Conservation (phyloP, 2,113 vertebrate genomes). For the Chroicocephalus ridibundus region DNA sequence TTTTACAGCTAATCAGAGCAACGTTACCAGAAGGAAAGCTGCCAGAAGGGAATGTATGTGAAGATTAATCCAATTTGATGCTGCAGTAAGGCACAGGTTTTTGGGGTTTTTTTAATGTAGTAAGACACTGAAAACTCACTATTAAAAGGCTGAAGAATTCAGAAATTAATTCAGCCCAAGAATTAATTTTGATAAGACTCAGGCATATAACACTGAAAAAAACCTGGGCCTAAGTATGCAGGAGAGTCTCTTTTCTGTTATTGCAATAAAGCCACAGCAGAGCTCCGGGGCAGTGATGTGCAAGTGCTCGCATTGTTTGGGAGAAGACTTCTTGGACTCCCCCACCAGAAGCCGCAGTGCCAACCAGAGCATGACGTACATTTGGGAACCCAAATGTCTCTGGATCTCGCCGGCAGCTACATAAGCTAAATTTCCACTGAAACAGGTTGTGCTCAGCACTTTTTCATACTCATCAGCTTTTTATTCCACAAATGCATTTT, state of each 20-base stretch:
- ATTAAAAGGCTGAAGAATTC: neutral
- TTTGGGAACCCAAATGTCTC: neutral
- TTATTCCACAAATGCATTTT: neutral
- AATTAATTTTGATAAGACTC: neutral
- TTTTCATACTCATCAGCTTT: neutral
- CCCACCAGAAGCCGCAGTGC: neutral
- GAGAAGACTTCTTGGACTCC: neutral
- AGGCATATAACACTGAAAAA: neutral
- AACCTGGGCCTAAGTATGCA: neutral
- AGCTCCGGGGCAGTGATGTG: fast-evolving
- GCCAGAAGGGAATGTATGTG: neutral
- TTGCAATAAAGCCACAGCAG: neutral
- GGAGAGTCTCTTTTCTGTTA: neutral
- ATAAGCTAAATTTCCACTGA: neutral
- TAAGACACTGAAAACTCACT: neutral
- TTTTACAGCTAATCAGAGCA: neutral
- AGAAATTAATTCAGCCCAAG: neutral
- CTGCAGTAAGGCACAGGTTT: neutral
- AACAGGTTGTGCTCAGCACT: neutral
- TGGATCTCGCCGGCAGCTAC: neutral
- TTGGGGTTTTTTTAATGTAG: neutral
- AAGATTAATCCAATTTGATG: neutral
- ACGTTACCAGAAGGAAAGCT: neutral
- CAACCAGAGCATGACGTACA: neutral
- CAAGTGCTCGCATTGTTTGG: neutral